These are phyloP conservation scores for Mugil cephalus DNA, from an alignment of 2,113 vertebrate species.

Conservation along the genomic window DNA sequence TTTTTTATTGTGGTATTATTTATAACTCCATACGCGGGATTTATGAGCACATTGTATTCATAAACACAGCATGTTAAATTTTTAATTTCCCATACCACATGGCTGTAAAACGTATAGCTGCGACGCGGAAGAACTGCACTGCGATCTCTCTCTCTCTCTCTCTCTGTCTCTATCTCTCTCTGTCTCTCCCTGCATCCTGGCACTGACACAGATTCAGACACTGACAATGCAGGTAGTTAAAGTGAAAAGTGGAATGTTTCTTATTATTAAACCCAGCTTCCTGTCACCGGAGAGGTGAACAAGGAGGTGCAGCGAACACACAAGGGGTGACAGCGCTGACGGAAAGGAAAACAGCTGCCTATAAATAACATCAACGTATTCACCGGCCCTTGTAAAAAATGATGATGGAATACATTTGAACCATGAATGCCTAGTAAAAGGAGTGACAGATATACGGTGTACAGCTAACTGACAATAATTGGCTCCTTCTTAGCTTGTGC, in stretches of 20 bases:
- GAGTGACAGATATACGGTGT: constrained; percentile 62
- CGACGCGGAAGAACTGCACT: background rate
- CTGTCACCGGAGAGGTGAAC: constrained; percentile 43
- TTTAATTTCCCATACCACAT: background rate
- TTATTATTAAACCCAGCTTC: constrained; percentile 54
- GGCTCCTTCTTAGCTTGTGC: constrained; percentile 40
- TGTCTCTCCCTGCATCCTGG: background rate
- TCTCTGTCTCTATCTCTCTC: no score
- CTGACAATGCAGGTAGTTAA: constrained; percentile 12
- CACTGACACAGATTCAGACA: constrained; percentile 1
- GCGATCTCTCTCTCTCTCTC: background rate
- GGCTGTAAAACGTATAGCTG: background rate
- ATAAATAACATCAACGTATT: constrained; percentile 79
- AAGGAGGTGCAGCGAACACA: constrained; percentile 50
- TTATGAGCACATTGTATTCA: background rate
- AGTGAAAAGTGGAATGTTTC: constrained; percentile 33
- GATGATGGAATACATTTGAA: constrained; percentile 74
- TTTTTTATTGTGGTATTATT: constrained; percentile 1
- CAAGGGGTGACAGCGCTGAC: constrained; percentile 61
- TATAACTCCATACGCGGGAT: constrained; percentile 13
- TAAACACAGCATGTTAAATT: constrained; percentile 1
- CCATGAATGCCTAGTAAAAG: constrained; percentile 71
- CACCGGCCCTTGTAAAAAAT: constrained; percentile 71
- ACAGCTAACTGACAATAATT: constrained; percentile 71
- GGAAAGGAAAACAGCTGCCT: constrained; percentile 69